phyloP scores from a whole-genome alignment of 2,888 invertebrate genomes.

The Xestia sexstrigata region DNA sequence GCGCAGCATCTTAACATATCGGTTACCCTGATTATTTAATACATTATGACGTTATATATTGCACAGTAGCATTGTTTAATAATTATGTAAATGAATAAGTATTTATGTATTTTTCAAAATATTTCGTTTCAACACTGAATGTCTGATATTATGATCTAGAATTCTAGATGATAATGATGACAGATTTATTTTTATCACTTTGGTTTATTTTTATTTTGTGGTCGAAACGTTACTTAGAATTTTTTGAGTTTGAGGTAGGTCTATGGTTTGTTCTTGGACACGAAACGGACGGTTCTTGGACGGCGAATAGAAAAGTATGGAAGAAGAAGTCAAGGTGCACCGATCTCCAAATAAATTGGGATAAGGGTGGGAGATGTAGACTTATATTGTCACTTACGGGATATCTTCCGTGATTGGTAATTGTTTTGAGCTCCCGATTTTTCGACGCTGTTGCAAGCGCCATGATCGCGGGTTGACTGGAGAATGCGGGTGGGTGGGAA shows the following conservation, averaged over 20 bases:
- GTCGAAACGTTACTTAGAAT: not conserved
- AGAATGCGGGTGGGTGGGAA: too few species aligned
- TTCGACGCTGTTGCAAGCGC: too few species aligned
- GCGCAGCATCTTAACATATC: slow-evolving; percentile 1
- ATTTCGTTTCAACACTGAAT: slow-evolving; percentile 16
- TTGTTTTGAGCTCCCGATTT: too few species aligned
- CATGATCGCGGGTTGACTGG: too few species aligned
- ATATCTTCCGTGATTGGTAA: too few species aligned
- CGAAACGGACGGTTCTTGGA: not conserved
- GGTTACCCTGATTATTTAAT: slow-evolving; percentile 12
- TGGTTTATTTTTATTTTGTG: not conserved
- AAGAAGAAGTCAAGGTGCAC: not conserved
- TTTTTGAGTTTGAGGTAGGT: not conserved
- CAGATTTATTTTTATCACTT: not conserved
- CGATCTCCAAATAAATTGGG: not conserved
- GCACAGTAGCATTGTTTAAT: not conserved
- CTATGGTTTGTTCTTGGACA: not conserved
- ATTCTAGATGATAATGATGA: not conserved
- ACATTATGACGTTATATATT: not conserved
- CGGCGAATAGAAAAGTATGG: not conserved
- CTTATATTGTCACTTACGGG: too few species aligned
- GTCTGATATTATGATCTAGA: not conserved
- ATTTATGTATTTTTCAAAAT: slow-evolving; percentile 1
- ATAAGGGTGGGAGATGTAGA: not conserved
- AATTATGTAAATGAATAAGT: slow-evolving; percentile 22